phyloP scores from a whole-genome alignment of 2,113 vertebrate species.

The Gallinago media region DNA sequence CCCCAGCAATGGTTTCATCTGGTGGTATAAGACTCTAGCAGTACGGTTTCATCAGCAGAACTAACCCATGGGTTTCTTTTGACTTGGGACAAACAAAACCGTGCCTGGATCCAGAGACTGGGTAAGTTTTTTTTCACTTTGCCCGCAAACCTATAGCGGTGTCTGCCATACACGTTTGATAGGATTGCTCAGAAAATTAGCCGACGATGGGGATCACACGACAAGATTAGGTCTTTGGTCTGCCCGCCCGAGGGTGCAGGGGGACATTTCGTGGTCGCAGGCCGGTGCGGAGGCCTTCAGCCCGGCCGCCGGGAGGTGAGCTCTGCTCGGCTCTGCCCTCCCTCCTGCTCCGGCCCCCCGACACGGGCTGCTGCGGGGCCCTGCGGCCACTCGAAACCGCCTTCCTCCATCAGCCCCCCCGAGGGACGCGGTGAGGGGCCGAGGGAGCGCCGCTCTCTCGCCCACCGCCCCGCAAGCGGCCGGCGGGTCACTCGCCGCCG shows the following conservation, averaged over 20 bases:
- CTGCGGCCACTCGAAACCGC: background rate
- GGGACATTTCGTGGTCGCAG: accelerated
- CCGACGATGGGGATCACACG: accelerated
- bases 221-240: background rate
- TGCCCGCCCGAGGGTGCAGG: background rate
- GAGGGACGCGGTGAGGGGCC: accelerated
- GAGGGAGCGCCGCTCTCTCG: background rate
- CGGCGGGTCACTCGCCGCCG: background rate
- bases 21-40: accelerated
- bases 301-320: too few relatives aligned
- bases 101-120: background rate
- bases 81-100: background rate
- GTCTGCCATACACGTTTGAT: accelerated
- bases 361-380: background rate
- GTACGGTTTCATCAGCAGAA: accelerated
- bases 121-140: background rate
- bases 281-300: accelerated
- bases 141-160: background rate
- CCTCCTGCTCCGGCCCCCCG: too few relatives aligned
- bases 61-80: background rate
- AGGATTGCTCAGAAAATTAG: accelerated
- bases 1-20: background rate
- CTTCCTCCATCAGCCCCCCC: accelerated
- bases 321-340: background rate
- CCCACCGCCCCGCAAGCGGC: background rate